Percentiles rank a stretch among this genome's conserved stretches.
These are phyloP conservation scores for Brachionus manjavacas DNA, from an alignment of 1,140 invertebrate species.

Conservation along the genomic window DNA sequence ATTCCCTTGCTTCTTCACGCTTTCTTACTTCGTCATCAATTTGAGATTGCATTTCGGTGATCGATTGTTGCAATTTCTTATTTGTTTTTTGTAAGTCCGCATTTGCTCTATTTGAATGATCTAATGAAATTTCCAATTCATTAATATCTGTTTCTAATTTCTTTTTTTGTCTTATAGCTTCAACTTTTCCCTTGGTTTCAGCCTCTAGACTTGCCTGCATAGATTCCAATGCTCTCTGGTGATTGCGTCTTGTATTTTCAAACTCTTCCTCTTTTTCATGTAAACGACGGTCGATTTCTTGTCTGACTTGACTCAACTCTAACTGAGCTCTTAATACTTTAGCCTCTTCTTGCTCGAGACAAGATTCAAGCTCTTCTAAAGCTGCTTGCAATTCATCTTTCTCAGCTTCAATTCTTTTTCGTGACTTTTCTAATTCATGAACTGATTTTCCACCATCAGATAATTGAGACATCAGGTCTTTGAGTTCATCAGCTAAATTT, in stretches of 20 bases:
- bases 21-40: constrained; percentile 95
- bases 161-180: constrained; percentile 93
- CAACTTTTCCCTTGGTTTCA: constrained; percentile 96
- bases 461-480: constrained; percentile 92
- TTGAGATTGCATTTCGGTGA: constrained; percentile 63
- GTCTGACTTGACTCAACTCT: constrained; percentile 90
- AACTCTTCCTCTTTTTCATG: constrained; percentile 98
- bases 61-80: constrained; percentile 88
- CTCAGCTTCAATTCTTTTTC: constrained; percentile 93
- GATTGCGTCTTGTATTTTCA: constrained; percentile 93
- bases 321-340: constrained; percentile 82
- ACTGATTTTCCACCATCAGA: constrained; percentile 84
- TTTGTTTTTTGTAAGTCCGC: constrained; percentile 98
- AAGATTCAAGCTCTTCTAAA: constrained; percentile 95
- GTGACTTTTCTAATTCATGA: constrained; percentile 95
- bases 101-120: constrained; percentile 70
- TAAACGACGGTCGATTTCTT: constrained; percentile 95
- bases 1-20: constrained; percentile 90
- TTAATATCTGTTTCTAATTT: constrained; percentile 99
- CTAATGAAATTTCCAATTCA: constrained; percentile 94
- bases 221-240: constrained; percentile 95
- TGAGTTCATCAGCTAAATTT: constrained; percentile 73
- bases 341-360: constrained; percentile 77
- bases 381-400: constrained; percentile 98
- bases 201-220: constrained; percentile 98